phyloP scores from a whole-genome alignment of 2,888 invertebrate species.

The Caenorhabditis sp. region DNA sequence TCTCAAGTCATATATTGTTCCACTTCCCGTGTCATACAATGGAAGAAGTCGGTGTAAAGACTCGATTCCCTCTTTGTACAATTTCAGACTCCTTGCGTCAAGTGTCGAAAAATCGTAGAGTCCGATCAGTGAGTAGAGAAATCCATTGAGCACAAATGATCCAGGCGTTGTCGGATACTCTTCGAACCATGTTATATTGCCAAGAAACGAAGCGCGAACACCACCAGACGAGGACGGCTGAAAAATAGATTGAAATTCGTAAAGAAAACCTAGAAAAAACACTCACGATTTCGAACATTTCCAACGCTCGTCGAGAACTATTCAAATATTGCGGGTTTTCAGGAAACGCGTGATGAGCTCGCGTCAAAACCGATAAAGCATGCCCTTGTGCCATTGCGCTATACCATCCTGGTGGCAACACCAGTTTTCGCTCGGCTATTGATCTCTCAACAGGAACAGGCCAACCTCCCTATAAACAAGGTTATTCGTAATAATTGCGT shows the following conservation, averaged over 20 bases:
- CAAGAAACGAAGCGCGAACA: conserved; percentile 79
- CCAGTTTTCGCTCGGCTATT: conserved; percentile 79
- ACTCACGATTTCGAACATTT: conserved; percentile 77
- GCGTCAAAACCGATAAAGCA: conserved; percentile 85
- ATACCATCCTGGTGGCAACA: conserved; percentile 88
- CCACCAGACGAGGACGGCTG: conserved; percentile 78
- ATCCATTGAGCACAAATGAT: conserved; percentile 95
- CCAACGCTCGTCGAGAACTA: conserved; percentile 83
- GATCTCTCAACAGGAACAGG: conserved; percentile 83
- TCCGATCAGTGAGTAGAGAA: conserved; percentile 94
- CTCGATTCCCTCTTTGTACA: conserved; percentile 74
- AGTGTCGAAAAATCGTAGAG: conserved; percentile 82
- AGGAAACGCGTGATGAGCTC: conserved; percentile 80
- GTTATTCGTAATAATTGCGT: too few species aligned
- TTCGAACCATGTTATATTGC: conserved; percentile 85
- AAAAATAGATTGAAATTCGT: conserved; percentile 75
- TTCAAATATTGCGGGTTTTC: conserved; percentile 78
- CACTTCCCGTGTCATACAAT: conserved; percentile 92
- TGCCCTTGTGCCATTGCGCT: conserved; percentile 98
- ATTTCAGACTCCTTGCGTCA: conserved; percentile 13
- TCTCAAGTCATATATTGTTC: conserved; percentile 92
- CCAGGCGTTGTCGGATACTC: conserved; percentile 96
- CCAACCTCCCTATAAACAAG: conserved; percentile 91
- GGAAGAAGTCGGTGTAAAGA: conserved; percentile 87
- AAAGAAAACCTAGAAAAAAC: not conserved